Base-by-base conservation (phyloP, 2,888 invertebrate species). In the Lottia scabra region DNA sequence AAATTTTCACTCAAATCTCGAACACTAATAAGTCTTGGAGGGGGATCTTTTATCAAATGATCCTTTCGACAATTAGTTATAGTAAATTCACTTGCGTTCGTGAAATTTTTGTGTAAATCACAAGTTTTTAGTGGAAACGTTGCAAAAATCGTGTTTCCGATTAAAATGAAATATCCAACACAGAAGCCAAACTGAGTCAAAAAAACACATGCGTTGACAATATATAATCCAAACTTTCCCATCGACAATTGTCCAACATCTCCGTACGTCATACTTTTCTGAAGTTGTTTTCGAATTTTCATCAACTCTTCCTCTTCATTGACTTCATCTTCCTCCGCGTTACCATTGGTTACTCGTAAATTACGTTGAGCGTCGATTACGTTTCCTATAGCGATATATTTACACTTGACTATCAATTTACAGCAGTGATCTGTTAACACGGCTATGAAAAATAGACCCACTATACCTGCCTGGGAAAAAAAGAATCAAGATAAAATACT, bases 171-270 rank as follows among this genome's bases (percentile, higher is more conserved):
- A 75, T 89, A 89, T 13, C 75, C 79, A 1, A 87, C 80, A 77
- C 85, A 85, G 63, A 87, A 87, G 6, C 85, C 85, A 78, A 85
- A 87, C 80, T 89, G 89, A 4, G 89, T 88, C 48, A 88, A 72
- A 23, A 85, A 78, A 6, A 88, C 80, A 65, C 82, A 83, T 16
- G 82, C 71, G 67, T 87, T 86, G 4, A 88, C 88, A 16, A 88
- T 69, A 26, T 75, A 78, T 4, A 82, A 71, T 23, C 88, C 88
- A 10, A 71, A 38, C 48, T 71, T 76, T n/a, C 88, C 89, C 73
- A 81, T 84, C 6, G 81, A 80, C 15, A 81, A 66, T 48, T 80
- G 78, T 5, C 86, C 89, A n/a, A 89, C 75, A 74, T 88, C 87
- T n/a, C 88, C 87, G 69, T 87, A 87, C 10, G 82, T 81, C 75